Percentiles rank a stretch among this genome's conserved stretches.
phyloP scores from a whole-genome alignment of 2,113 vertebrate species.

The Pygoscelis antarcticus region DNA sequence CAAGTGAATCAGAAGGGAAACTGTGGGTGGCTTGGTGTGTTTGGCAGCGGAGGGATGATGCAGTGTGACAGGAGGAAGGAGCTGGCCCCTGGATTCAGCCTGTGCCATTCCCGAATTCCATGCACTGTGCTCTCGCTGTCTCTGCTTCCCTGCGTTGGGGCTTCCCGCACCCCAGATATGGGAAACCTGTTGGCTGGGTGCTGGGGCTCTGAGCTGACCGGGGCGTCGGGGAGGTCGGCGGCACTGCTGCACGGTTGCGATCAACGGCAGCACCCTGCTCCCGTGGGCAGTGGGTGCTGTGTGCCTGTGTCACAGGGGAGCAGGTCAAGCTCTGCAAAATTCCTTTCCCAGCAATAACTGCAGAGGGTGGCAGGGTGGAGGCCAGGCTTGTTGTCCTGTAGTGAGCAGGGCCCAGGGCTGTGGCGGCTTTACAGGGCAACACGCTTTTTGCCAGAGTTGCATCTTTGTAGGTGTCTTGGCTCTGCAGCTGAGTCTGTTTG shows the following conservation, averaged over 20 bases:
- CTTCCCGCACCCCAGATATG: neutral
- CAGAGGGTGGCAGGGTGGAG: neutral
- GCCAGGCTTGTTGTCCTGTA: accelerated
- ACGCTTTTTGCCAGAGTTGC: accelerated
- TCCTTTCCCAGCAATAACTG: neutral
- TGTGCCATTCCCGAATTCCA: neutral
- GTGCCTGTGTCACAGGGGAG: accelerated
- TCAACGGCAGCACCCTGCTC: neutral
- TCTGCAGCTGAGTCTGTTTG: accelerated
- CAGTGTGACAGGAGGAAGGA: neutral
- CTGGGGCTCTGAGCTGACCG: neutral
- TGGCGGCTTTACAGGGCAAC: neutral
- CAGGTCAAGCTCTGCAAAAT: neutral
- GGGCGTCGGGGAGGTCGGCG: accelerated
- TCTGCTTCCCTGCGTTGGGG: neutral
- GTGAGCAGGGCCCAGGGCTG: neutral
- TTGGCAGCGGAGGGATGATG: neutral
- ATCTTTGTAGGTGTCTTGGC: neutral
- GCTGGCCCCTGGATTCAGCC: neutral
- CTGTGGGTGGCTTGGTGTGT: neutral
- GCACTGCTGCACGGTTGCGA: neutral
- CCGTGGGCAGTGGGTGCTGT: accelerated
- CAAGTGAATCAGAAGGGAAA: neutral
- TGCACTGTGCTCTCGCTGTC: neutral
- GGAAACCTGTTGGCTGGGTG: neutral